Evolutionary conservation across 2,888 invertebrate genomes (phyloP).

Genomic region (Colletes collaris): DNA sequence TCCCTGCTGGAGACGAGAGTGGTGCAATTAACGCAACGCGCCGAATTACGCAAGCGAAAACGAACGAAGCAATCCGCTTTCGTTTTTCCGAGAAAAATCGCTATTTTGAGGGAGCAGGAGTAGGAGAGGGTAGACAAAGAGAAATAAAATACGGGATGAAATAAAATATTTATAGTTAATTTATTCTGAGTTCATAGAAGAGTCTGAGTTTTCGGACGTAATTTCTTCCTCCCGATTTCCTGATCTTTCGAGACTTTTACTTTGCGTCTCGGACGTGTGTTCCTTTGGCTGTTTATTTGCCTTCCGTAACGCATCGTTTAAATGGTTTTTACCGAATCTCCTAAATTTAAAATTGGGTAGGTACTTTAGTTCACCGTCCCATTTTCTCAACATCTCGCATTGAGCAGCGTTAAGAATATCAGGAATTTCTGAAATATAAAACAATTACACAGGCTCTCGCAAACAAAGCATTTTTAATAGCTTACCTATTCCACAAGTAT

Average conservation of each 20-base stretch:
- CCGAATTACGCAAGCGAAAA: slow-evolving; percentile 5
- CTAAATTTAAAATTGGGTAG: slow-evolving; percentile 88
- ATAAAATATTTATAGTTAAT: slow-evolving; percentile 26
- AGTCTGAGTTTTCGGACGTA: neutral
- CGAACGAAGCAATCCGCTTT: neutral
- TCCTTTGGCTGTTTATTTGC: slow-evolving; percentile 52
- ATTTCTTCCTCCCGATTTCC: neutral
- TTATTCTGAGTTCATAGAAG: slow-evolving; percentile 60
- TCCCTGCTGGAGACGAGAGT: neutral
- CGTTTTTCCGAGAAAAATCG: neutral
- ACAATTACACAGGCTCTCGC: neutral
- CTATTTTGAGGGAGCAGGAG: neutral
- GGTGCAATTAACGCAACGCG: neutral
- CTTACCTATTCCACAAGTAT: slow-evolving; percentile 88
- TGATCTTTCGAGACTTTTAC: neutral
- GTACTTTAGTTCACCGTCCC: slow-evolving; percentile 88
- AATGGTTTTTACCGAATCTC: slow-evolving; percentile 84
- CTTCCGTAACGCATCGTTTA: slow-evolving; percentile 79
- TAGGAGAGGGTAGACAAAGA: neutral
- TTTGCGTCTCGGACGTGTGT: neutral
- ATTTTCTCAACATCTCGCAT: slow-evolving; percentile 85
- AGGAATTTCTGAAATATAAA: slow-evolving; percentile 87
- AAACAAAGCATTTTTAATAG: neutral
- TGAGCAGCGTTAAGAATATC: slow-evolving; percentile 87
- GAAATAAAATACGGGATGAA: neutral